Base-by-base conservation (phyloP, 2,113 vertebrate genomes). In the Arizona elegans region DNA sequence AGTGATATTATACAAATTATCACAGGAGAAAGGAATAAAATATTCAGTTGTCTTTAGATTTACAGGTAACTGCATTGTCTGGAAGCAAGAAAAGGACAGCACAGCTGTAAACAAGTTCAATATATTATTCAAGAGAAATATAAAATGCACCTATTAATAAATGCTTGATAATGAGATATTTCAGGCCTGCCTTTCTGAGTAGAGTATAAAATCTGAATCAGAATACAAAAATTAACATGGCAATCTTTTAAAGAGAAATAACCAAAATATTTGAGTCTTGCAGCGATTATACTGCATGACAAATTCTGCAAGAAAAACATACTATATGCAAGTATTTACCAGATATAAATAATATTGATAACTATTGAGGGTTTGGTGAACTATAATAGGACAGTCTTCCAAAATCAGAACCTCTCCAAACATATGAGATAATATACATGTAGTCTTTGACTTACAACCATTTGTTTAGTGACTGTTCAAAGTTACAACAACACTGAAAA, bases 251-350 rank as follows among this genome's bases (percentile, higher is more conserved):
- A 89, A 92, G 91, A 0, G 0, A 88, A 87, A 86, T 58, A 54
- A 96, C 93, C 38, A 70, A 96, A 95, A 95, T 92, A 95, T 90
- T 93, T 95, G 92, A 91, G 94, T 23, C 58, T 58, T 93, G 91
- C 90, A 3, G 92, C 23, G 50, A 89, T 55, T 94, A 88, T 65
- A 86, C 86, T 95, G 91, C 87, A 91, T 56, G 47, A 95, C 55
- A 93, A 12, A 88, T 94, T 87, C 59, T 86, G 85, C 56, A 70
- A 38, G 55, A 65, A 92, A 62, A 9, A 62, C 90, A 53, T n/a
- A 86, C 91, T 8, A 21, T 92, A 8, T 86, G 43, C 21, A 75
- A 26, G 53, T 11, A 91, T 38, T 26, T 55, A 55, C 5, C 23
- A 56, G 29, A 85, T 47, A 86, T 1, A 43, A 85, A 8, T 54